Percentiles rank a stretch among this genome's conserved stretches.
These are phyloP conservation scores for Gadopsis marmoratus DNA, from an alignment of 2,797 vertebrate species.

Conservation along the genomic window DNA sequence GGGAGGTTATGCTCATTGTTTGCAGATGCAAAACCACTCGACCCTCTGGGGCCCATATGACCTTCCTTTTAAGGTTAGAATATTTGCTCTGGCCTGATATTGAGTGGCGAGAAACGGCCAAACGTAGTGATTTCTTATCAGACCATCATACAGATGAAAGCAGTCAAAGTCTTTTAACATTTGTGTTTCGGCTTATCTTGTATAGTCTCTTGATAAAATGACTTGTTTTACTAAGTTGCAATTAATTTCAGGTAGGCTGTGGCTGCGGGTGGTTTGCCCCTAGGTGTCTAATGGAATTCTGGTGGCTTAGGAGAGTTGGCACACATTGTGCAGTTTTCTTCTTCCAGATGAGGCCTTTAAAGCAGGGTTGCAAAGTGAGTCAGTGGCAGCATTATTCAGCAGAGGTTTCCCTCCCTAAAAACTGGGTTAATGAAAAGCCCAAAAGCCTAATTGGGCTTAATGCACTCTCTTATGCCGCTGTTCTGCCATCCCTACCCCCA, in stretches of 20 bases:
- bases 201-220: conserved; percentile 61
- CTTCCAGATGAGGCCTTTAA: conserved; percentile 67
- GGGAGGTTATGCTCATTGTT: conserved; percentile 64
- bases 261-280: conserved; percentile 63
- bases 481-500: conserved; percentile 64
- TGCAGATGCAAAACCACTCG: conserved; percentile 68
- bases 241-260: conserved; percentile 73
- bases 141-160: conserved; percentile 33
- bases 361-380: conserved; percentile 75
- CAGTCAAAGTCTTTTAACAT: conserved; percentile 29
- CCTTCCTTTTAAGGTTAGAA: conserved; percentile 63
- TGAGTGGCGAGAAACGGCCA: conserved; percentile 38
- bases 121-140: conserved; percentile 56
- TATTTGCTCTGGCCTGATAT: conserved; percentile 70
- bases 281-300: conserved; percentile 75
- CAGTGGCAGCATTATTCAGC: conserved; percentile 81
- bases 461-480: conserved; percentile 76
- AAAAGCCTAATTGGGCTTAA: conserved; percentile 85
- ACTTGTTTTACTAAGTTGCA: conserved; percentile 69
- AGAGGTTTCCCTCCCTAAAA: conserved; percentile 83
- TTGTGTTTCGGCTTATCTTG: conserved; percentile 45
- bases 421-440: conserved; percentile 88
- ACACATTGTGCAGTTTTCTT: conserved; percentile 67
- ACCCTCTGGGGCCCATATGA: conserved; percentile 46
- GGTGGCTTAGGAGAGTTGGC: conserved; percentile 76